phyloP scores from a whole-genome alignment of 2,113 vertebrate species.

The Halichoeres trimaculatus region DNA sequence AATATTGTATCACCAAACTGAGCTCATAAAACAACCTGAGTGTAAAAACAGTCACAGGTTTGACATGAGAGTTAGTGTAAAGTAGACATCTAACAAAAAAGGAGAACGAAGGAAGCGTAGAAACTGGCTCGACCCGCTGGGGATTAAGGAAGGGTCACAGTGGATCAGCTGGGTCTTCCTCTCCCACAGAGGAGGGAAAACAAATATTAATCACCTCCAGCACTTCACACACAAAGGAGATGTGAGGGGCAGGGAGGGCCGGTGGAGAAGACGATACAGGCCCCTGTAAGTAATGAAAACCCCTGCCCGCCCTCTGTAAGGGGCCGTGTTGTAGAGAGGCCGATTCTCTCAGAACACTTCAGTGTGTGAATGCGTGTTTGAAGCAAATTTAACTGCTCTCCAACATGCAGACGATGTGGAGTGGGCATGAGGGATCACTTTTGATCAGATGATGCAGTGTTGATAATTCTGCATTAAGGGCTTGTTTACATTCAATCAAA shows the following conservation, averaged over 20 bases:
- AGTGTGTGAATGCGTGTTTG: conserved; percentile 41
- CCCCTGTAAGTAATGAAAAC: conserved; percentile 64
- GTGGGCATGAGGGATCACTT: not conserved
- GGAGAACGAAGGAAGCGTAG: conserved; percentile 48
- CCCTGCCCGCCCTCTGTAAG: conserved; percentile 27
- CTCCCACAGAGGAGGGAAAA: conserved; percentile 78
- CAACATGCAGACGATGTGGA: not conserved
- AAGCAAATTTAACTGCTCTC: conserved; percentile 8
- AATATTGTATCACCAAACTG: conserved; percentile 27
- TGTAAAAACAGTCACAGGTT: conserved; percentile 20
- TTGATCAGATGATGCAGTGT: conserved; percentile 1
- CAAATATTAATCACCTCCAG: conserved; percentile 85
- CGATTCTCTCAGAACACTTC: conserved; percentile 36
- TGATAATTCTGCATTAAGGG: conserved; percentile 1
- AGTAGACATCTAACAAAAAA: conserved; percentile 19
- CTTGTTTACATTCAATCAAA: not conserved
- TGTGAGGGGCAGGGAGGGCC: conserved; percentile 51
- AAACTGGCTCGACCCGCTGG: conserved; percentile 52
- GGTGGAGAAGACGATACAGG: conserved; percentile 50
- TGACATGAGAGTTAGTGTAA: conserved; percentile 3
- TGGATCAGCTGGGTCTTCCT: conserved; percentile 81
- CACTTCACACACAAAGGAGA: conserved; percentile 78
- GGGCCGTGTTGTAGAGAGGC: conserved; percentile 20
- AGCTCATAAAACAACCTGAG: conserved; percentile 28
- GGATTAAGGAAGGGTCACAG: conserved; percentile 78